Conservation (phyloP, 2,888 invertebrate species). For the Dimorphilus gyrociliatus region DNA sequence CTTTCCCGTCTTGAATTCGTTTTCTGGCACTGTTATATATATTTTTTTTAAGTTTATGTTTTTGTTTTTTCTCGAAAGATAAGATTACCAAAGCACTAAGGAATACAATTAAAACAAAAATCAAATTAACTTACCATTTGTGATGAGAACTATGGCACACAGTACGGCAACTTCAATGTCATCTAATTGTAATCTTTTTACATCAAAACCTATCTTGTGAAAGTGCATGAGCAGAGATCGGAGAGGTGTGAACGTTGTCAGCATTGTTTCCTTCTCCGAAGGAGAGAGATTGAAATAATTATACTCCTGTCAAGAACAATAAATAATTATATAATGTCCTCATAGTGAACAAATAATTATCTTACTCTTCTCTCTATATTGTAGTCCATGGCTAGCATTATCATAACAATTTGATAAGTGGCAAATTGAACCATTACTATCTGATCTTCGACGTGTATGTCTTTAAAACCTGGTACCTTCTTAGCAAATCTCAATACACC, state of each 20-base stretch:
- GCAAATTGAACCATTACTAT: conserved; percentile 20
- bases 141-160: conserved; percentile 20
- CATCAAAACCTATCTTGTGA: conserved; percentile 17
- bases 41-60: no score
- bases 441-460: conserved; percentile 19
- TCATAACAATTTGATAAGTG: conserved; percentile 23
- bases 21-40: no score
- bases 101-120: no score
- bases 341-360: background rate
- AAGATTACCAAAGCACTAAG: no score
- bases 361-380: conserved; percentile 10
- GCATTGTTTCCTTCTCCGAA: conserved; percentile 7
- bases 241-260: conserved; percentile 16
- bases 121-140: conserved; percentile 15
- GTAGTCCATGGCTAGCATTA: conserved; percentile 18
- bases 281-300: conserved; percentile 5
- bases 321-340: no score
- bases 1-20: no score
- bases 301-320: no score
- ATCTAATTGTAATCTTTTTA: conserved; percentile 16
- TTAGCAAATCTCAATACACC: conserved; percentile 25
- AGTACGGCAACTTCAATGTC: conserved; percentile 22
- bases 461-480: conserved; percentile 24
- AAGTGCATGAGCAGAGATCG: conserved; percentile 16
- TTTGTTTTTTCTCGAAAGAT: no score